Evolutionary conservation across 2,888 invertebrate species (phyloP), one percentile per base, ranked within the genome.

Genomic region (Caenorhabditis afra): DNA sequence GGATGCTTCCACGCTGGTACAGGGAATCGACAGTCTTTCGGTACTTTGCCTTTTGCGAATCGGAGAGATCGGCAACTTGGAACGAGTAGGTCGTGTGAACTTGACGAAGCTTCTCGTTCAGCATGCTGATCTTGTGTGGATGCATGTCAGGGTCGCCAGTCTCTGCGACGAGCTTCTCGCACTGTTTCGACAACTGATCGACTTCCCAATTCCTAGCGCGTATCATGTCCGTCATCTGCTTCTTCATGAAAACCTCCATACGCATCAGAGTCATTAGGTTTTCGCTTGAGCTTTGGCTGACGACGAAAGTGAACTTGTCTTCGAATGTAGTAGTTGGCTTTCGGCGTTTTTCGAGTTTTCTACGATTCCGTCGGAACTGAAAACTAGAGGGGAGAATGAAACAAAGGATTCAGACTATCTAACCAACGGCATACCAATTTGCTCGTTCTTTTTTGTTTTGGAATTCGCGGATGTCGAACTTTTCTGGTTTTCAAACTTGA

Each of bases 41-140:
- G 62, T 82, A 87, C 16, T 75, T 79, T 1, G 68, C 41, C 39
- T 81, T 59, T 37, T 88, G 88, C 12, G 73, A 65, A 22, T 87
- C 87, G 2, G 73, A 68, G n/a, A 88, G 64, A 23, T 85, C 85
- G n/a, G 85, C 75, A 10, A 88, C 81, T 81, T 87, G 87, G 50
- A 83, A 68, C 11, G 78, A 68, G 62, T 88, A 88, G 16, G 87
- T 85, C 29, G 71, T 65, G 62, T 86, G 82, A n/a, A 86, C 81
- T 55, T 87, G 88, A 62, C 86, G 74, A 2, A 88, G 58, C 50
- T 86, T 86, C 35, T 89, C 87, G 55, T 88, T 88, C 5, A 88
- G 70, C 64, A 82, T 76, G 12, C 81, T 82, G 16, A 88, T 53
- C 66, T 87, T 79, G 57, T 87, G 85, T 18, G 87, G 88, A 65